Conservation (phyloP, 2,888 invertebrate species). For the Scaptomyza cyrtandrae region DNA sequence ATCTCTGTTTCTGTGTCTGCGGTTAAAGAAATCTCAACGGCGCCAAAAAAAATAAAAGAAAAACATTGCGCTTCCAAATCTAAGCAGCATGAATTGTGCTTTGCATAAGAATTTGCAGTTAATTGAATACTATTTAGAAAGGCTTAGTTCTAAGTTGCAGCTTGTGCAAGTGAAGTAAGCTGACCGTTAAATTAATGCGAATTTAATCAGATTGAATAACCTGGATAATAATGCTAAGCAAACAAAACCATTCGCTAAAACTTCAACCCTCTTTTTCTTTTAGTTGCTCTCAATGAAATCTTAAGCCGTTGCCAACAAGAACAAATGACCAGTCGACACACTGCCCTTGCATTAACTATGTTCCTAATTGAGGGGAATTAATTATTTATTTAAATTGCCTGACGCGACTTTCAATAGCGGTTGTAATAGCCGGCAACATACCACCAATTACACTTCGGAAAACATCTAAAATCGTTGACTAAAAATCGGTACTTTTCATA, state of each 20-base stretch:
- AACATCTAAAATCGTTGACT: not conserved
- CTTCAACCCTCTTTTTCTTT: not conserved
- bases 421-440: constrained; percentile 5
- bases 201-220: constrained; percentile 23
- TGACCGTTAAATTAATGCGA: constrained; percentile 48
- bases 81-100: constrained; percentile 39
- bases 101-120: constrained; percentile 35
- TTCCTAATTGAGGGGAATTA: constrained; percentile 83
- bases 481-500: not conserved
- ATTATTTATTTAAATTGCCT: constrained; percentile 84
- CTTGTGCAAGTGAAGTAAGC: not conserved
- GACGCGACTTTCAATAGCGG: constrained; percentile 55
- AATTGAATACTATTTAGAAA: not conserved
- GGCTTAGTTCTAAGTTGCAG: not conserved
- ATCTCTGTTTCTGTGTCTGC: constrained; percentile 23
- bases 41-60: constrained; percentile 12
- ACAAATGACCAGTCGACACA: constrained; percentile 50
- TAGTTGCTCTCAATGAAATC: not conserved
- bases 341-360: constrained; percentile 59
- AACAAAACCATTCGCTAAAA: not conserved
- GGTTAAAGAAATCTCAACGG: constrained; percentile 33
- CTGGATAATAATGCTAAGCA: not conserved
- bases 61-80: constrained; percentile 42
- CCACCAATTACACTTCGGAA: not conserved
- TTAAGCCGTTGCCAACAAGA: constrained; percentile 19